Percentiles rank a stretch among this genome's conserved stretches.
These are phyloP conservation scores for Centropyge bicolor DNA, from an alignment of 2,797 vertebrate species.

Conservation along the genomic window DNA sequence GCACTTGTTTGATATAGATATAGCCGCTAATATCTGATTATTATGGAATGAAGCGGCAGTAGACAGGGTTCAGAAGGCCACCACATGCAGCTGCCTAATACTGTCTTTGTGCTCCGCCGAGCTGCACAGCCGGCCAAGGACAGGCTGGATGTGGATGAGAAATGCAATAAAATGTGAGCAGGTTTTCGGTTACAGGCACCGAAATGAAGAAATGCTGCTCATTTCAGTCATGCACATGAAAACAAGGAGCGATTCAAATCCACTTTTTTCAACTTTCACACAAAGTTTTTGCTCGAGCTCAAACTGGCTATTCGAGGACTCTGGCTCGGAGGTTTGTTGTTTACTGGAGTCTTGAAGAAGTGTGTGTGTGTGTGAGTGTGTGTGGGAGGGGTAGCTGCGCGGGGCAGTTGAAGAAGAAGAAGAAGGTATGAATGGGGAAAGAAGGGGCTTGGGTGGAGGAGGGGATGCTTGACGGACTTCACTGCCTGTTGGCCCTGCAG, in stretches of 20 bases:
- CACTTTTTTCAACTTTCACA: not conserved
- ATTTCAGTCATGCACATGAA: not conserved
- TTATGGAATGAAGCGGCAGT: slow-evolving; percentile 47
- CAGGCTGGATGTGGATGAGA: slow-evolving; percentile 12
- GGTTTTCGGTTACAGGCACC: not conserved
- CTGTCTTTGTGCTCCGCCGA: slow-evolving; percentile 82
- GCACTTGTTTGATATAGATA: slow-evolving; percentile 79
- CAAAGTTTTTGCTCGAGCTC: not conserved
- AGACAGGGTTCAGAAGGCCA: slow-evolving; percentile 71
- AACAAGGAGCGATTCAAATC: not conserved
- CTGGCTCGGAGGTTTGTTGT: slow-evolving; percentile 54
- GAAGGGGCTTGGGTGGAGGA: slow-evolving; percentile 87
- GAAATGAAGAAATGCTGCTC: not conserved
- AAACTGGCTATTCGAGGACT: slow-evolving; percentile 20
- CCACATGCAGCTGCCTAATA: slow-evolving; percentile 87
- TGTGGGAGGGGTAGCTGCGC: slow-evolving; percentile 84
- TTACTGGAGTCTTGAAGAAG: slow-evolving; percentile 59
- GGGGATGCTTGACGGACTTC: slow-evolving; percentile 90
- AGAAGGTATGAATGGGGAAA: slow-evolving; percentile 89
- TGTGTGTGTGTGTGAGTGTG: slow-evolving; percentile 38
- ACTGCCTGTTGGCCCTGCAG: slow-evolving; percentile 90
- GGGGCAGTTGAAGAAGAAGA: slow-evolving; percentile 66
- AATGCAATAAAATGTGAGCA: slow-evolving; percentile 40
- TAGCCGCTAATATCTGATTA: slow-evolving; percentile 60
- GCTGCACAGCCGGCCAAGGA: slow-evolving; percentile 23